Evolutionary conservation across 2,888 invertebrate species (phyloP).

Genomic region (Plagodis dolabraria): DNA sequence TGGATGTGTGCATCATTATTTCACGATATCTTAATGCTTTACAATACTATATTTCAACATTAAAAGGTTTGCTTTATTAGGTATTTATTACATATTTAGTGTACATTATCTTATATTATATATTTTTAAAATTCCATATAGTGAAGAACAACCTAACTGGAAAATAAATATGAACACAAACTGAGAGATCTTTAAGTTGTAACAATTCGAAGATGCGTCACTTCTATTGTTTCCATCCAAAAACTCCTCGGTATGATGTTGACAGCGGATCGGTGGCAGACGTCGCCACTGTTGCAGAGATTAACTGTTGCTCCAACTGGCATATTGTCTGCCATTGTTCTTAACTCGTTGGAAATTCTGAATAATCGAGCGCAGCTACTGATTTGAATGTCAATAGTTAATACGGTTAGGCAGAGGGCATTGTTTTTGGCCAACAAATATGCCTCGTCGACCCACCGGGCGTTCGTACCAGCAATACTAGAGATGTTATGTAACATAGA

Average conservation of each 20-base stretch:
- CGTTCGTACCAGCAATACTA: slow-evolving; percentile 10
- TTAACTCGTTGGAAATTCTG: slow-evolving; percentile 72
- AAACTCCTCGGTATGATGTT: slow-evolving; percentile 72
- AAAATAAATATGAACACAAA: neutral
- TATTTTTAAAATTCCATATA: too few species aligned
- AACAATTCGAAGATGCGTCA: slow-evolving; percentile 25
- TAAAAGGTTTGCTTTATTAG: too few species aligned
- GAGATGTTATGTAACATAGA: neutral
- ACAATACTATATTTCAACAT: too few species aligned
- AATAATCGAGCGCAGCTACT: slow-evolving; percentile 79
- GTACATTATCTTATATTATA: too few species aligned
- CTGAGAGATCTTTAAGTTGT: slow-evolving; percentile 12
- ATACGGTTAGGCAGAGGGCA: slow-evolving; percentile 71
- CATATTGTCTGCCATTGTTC: slow-evolving; percentile 74
- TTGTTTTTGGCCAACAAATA: slow-evolving; percentile 74
- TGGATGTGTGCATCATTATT: too few species aligned
- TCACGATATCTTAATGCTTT: too few species aligned
- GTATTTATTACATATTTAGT: too few species aligned
- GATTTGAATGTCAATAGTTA: slow-evolving; percentile 81
- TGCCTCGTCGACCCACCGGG: slow-evolving; percentile 32
- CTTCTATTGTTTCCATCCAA: slow-evolving; percentile 51
- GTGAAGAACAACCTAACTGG: too few species aligned
- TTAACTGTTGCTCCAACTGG: slow-evolving; percentile 81
- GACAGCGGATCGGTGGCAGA: slow-evolving; percentile 72
- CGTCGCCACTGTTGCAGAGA: slow-evolving; percentile 79